phyloP scores from a whole-genome alignment of 2,797 vertebrate species.

The Gallinago nigripennis region DNA sequence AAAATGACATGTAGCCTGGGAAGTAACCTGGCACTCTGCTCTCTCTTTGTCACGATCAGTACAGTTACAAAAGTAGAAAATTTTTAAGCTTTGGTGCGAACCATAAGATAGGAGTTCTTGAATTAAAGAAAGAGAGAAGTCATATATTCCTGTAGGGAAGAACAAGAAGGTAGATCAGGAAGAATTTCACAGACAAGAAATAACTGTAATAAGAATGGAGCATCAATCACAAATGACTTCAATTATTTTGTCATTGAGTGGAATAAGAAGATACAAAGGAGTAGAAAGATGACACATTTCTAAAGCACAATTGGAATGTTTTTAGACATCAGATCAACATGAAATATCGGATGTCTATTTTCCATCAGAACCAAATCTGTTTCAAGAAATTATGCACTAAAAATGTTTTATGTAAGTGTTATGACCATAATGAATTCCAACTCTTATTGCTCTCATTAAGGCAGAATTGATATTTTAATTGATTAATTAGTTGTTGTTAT shows the following conservation, averaged over 20 bases:
- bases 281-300: conserved; percentile 38
- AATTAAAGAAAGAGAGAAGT: conserved; percentile 8
- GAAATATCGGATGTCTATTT: conserved; percentile 52
- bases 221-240: conserved; percentile 31
- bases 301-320: background rate
- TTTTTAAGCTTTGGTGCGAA: conserved; percentile 28
- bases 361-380: conserved; percentile 31
- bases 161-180: background rate
- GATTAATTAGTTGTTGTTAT: conserved; percentile 35
- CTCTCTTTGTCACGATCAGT: background rate
- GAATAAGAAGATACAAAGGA: conserved; percentile 38
- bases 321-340: conserved; percentile 46
- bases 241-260: conserved; percentile 46
- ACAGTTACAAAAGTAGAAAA: background rate
- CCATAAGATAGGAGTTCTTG: background rate
- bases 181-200: conserved; percentile 36
- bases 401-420: conserved; percentile 14
- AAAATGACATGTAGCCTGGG: background rate
- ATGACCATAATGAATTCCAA: conserved; percentile 36
- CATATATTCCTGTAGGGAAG: conserved; percentile 14
- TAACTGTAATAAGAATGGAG: conserved; percentile 31
- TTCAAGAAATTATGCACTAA: background rate
- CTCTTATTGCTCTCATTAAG: conserved; percentile 19
- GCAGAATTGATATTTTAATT: conserved; percentile 13
- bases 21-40: background rate